Base-by-base conservation (phyloP, 2,888 invertebrate species). In the Cantharis rustica region DNA sequence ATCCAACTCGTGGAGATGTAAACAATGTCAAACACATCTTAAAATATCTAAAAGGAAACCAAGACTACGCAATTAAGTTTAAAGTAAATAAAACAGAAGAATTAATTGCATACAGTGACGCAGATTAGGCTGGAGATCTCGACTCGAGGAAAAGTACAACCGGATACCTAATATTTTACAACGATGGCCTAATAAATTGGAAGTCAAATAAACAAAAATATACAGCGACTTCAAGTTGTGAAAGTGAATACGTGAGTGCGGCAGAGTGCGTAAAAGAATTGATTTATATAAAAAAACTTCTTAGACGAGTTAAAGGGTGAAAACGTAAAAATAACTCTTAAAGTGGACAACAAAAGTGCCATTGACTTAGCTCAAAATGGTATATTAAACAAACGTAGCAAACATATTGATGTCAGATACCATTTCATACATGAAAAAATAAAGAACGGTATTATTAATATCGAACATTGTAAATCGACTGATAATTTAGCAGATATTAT, bases 391-490 rank as follows among this genome's bases (percentile, higher is more conserved):
- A 61, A 16, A 9, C n/a, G 61, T n/a, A 31, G 15, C 9, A 31
- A 69, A n/a, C n/a, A n/a, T n/a, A n/a, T n/a, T n/a, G n/a, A n/a
- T n/a, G n/a, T n/a, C n/a, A n/a, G n/a, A n/a, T 16, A 31, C 16
- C 69, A 69, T 69, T 69, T 69, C 47, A 16, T 69, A 31, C 27
- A 69, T 15, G 69, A 69, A 47, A 69, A 69, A 16, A 31, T 27
- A 27, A 69, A 47, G 16, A 23, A 69, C 15, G 69, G 69, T 4
- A 31, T 11, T 15, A 10, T 69, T n/a, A 16, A 69, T 10, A 69
- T 69, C 5, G 15, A 69, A 69, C 31, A 69, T 31, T 31, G 27
- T 16, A 69, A 31, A 2, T 31, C 69, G 13, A 16, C 3, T 15
- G 31, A 31, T 69, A n/a, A 69, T n/a, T 27, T 69, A 15, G 69